These are phyloP conservation scores for Sepiola atlantica DNA, from an alignment of 2,888 invertebrate species.

Conservation along the genomic window DNA sequence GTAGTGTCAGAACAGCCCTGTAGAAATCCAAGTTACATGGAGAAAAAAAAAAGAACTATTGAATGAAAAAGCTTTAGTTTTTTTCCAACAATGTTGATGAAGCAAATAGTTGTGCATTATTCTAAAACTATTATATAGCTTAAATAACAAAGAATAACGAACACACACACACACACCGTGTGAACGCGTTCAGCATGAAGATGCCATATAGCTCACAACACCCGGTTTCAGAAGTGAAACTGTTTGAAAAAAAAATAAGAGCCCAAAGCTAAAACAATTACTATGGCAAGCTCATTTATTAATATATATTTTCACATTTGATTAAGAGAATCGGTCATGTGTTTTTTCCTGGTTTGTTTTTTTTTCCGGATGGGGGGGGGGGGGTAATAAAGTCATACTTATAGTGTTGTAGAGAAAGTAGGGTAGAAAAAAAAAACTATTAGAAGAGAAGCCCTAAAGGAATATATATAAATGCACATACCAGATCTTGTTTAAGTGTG, in stretches of 20 bases:
- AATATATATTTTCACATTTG: background rate
- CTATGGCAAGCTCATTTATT: background rate
- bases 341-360: background rate
- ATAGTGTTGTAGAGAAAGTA: background rate
- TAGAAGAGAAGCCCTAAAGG: background rate
- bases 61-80: background rate
- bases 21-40: background rate
- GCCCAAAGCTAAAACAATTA: background rate
- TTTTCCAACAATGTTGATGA: background rate
- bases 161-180: background rate
- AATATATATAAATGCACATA: constrained; percentile 54
- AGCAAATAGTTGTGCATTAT: background rate
- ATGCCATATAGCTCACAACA: background rate
- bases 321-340: background rate
- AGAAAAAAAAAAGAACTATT: background rate
- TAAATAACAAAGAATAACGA: background rate
- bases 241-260: background rate
- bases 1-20: too few relatives aligned
- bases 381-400: background rate
- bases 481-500: constrained; percentile 66
- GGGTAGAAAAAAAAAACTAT: background rate
- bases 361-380: background rate
- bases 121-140: background rate
- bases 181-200: background rate
- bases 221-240: background rate